A percentile compares a stretch with the other conserved stretches of the same genome.
These are phyloP conservation scores for Nothoprocta pentlandii DNA, from an alignment of 2,113 vertebrate genomes.

Conservation along the genomic window DNA sequence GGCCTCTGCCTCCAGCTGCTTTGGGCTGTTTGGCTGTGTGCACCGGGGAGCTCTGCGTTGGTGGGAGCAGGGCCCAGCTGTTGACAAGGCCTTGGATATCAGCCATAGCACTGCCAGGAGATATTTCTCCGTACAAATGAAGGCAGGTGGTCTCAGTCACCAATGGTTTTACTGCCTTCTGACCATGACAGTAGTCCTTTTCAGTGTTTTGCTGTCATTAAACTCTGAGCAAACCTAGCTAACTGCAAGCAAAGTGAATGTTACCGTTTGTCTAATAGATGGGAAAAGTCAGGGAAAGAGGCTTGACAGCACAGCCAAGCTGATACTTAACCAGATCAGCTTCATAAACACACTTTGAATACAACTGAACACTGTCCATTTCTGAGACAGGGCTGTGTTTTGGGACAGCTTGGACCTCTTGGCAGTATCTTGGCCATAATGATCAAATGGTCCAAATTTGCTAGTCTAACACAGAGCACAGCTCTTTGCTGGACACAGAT, in stretches of 20 bases:
- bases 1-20: not conserved
- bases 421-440: not conserved
- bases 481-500: slow-evolving; percentile 11
- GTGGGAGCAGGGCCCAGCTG: not conserved
- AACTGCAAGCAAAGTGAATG: not conserved
- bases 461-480: not conserved
- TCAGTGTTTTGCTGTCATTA: not conserved
- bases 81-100: not conserved
- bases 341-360: not conserved
- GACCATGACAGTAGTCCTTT: not conserved
- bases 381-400: not conserved
- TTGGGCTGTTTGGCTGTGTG: not conserved
- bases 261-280: not conserved
- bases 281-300: slow-evolving; percentile 9
- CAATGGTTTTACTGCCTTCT: not conserved
- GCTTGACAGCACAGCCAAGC: not conserved
- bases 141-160: not conserved
- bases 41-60: not conserved
- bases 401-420: not conserved
- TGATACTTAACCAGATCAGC: not conserved
- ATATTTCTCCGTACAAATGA: not conserved
- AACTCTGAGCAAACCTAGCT: not conserved
- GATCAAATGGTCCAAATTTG: not conserved
- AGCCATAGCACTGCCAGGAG: fast-evolving
- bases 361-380: not conserved